Base-by-base conservation (phyloP, 2,888 invertebrate genomes). In the Meteorus colon region DNA sequence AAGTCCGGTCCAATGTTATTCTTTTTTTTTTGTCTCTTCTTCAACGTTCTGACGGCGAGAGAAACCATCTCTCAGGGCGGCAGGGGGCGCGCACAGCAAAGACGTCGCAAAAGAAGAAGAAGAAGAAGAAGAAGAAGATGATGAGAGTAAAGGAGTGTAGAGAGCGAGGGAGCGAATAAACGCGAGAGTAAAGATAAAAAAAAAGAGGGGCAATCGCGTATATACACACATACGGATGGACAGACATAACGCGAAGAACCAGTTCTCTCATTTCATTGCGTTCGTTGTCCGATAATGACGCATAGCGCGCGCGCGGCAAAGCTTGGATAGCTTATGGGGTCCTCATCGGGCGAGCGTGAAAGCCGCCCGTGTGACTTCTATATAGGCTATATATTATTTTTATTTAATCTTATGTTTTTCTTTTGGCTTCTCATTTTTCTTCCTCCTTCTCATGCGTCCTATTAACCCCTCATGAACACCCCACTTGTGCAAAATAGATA, bases 241-340 rank as follows among this genome's bases (percentile, higher is more conserved):
- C 83, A 80, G 82, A 84, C 83, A 85, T 86, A 87, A 88, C 86
- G 83, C 84, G 81, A 84, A 89, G 89, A 89, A 89, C 89, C 89
- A 89, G 89, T 89, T 89, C 88, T 87, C 88, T 88, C 89, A 87
- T 89, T 89, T 89, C 89, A 88, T 89, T 88, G 88, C 89, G 89
- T 89, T 89, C 89, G 89, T 89, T 89, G 89, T 88, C 89, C 89
- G 89, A 89, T 89, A 89, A 89, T 89, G 89, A 89, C 86, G 89
- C 89, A 87, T 88, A 88, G 87, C 86, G 83, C 83, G 83, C 83
- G 80, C 78, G 80, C 82, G 79, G 80, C 78, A 81, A 75, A 60
- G 69, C 68, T 55, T 55, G 66, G 66, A 55, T 29, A 69, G 69
- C 69, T 69, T 59, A 59, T 62, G 48, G 37, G 67, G 29, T 48